Percentiles rank a stretch among this genome's conserved stretches.
Evolutionary conservation across 2,797 vertebrate species (phyloP).

Genomic region (Pristis pectinata): DNA sequence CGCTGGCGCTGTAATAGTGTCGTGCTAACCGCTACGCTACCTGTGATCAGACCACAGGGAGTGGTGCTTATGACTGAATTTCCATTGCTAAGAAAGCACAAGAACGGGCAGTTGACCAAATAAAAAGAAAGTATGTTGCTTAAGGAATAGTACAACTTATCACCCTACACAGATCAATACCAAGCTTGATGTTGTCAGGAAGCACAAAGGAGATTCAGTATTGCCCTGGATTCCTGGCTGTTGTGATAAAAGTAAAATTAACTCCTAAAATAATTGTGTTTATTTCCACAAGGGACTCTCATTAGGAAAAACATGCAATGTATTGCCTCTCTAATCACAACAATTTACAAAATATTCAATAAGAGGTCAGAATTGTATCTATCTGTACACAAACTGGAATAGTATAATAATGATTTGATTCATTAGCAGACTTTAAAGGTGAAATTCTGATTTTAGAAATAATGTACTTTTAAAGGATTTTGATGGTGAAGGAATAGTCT

Average conservation of each 20-base stretch:
- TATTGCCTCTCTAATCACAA: neutral
- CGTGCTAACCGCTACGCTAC: too few relatives aligned
- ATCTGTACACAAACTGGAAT: neutral
- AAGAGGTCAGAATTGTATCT: neutral
- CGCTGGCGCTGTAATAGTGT: too few relatives aligned
- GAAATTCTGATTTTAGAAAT: constrained; percentile 3
- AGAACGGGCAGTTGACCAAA: neutral
- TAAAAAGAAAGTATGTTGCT: neutral
- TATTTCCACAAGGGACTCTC: neutral
- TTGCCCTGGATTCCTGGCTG: neutral
- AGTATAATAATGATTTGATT: neutral
- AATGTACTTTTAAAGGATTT: neutral
- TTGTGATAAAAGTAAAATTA: neutral
- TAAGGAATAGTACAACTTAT: neutral
- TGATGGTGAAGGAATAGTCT: neutral
- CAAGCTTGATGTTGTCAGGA: too few relatives aligned
- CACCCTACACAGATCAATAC: too few relatives aligned
- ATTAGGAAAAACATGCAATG: neutral
- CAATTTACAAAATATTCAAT: neutral
- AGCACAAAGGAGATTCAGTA: constrained; percentile 8
- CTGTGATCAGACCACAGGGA: neutral
- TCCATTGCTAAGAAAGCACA: neutral
- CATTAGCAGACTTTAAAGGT: neutral
- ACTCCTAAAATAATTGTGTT: neutral
- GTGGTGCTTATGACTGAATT: neutral